Percentiles rank a stretch among this genome's conserved stretches.
These are phyloP conservation scores for Apostichopus leukothele DNA, from an alignment of 53 echinoderm and acorn worm genomes.

Conservation along the genomic window DNA sequence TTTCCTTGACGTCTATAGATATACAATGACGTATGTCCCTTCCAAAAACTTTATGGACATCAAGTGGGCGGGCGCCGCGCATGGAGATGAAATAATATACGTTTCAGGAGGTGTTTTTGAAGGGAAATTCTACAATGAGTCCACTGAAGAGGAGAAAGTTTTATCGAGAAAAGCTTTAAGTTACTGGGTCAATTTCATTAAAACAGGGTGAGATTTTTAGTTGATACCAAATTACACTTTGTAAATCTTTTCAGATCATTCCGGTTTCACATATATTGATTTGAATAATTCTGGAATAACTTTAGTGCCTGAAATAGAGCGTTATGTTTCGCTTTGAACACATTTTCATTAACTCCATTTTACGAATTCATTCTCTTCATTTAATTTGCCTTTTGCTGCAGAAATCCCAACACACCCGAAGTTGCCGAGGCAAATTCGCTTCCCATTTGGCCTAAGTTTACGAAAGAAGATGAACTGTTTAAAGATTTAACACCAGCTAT, in stretches of 20 bases:
- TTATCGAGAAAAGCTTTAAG: neutral
- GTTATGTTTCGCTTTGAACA: too few species aligned
- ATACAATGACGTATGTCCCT: constrained; percentile 38
- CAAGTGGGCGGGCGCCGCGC: constrained; percentile 23
- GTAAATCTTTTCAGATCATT: too few species aligned
- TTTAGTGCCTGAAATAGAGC: too few species aligned
- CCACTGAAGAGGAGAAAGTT: constrained; percentile 17
- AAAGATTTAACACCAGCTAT: constrained; percentile 33
- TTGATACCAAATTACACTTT: too few species aligned
- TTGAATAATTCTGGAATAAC: too few species aligned
- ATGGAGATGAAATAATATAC: constrained; percentile 12
- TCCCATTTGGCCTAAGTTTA: constrained; percentile 25
- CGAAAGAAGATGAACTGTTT: constrained; percentile 12
- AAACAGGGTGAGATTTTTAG: neutral
- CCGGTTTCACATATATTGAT: too few species aligned
- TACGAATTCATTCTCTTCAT: too few species aligned
- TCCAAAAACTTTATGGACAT: neutral
- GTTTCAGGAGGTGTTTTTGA: neutral
- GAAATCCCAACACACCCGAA: neutral
- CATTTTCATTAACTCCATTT: too few species aligned
- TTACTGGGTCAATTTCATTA: neutral
- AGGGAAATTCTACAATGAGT: neutral
- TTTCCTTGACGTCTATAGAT: constrained; percentile 10
- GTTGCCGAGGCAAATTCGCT: neutral
- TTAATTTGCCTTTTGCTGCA: neutral